Evolutionary conservation across 35 echinoderm and acorn worm species (phyloP).

Genomic region (Lytechinus pictus): DNA sequence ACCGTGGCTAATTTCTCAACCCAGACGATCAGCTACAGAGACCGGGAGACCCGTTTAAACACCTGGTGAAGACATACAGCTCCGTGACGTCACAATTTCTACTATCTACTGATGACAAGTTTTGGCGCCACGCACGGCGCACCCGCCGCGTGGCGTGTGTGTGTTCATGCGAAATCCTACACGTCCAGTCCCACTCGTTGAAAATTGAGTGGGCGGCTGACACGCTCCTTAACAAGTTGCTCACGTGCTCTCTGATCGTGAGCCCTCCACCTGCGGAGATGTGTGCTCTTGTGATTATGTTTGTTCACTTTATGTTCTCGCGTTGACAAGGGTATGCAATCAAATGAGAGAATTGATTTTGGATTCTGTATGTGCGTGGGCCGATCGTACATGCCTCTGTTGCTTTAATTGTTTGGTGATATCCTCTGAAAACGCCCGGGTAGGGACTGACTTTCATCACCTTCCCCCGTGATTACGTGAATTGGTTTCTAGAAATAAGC

Average conservation of each 20-base stretch:
- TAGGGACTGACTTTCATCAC: background rate
- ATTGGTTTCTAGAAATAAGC: background rate
- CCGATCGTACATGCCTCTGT: background rate
- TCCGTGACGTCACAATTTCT: conserved; percentile 28
- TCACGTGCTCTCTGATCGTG: background rate
- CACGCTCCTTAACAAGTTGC: conserved; percentile 10
- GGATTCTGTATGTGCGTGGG: background rate
- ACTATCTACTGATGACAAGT: conserved; percentile 17
- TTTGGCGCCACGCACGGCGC: conserved; percentile 15
- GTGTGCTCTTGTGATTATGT: background rate
- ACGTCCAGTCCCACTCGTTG: conserved; percentile 42
- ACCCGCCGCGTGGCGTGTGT: conserved; percentile 15
- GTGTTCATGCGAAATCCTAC: conserved; percentile 30
- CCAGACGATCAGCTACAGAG: background rate
- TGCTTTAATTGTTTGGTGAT: conserved; percentile 19
- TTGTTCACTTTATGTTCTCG: conserved; percentile 18
- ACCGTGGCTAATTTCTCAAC: conserved; percentile 19
- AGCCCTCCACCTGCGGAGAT: conserved; percentile 31
- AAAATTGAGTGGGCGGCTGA: conserved; percentile 47
- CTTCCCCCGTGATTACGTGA: conserved; percentile 16
- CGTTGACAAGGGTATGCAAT: conserved; percentile 10
- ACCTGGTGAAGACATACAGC: conserved; percentile 54
- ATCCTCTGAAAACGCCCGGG: background rate
- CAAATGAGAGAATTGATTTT: conserved; percentile 14
- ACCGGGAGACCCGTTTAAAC: conserved; percentile 23